Evolutionary conservation across 2,113 vertebrate genomes (phyloP).

Genomic region (Nibea albiflora): DNA sequence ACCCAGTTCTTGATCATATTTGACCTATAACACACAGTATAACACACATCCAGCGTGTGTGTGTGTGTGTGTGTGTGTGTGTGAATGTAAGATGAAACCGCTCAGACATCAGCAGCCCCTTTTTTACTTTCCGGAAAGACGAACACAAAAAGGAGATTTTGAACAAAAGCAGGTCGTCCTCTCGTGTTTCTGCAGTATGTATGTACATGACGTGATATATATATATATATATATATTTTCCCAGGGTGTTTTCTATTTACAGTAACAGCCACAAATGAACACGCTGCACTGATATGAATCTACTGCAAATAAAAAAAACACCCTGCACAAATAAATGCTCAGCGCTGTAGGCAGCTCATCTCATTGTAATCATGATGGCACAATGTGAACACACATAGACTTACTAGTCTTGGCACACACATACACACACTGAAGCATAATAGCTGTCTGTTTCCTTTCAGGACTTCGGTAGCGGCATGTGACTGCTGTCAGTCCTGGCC

Average conservation of each 20-base stretch:
- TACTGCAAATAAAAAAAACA: neutral
- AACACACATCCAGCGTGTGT: too few species aligned
- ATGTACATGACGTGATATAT: too few species aligned
- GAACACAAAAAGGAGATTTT: too few species aligned
- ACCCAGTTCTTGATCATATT: too few species aligned
- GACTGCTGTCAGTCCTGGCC: constrained; percentile 46
- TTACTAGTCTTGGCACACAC: neutral
- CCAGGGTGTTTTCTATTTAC: neutral
- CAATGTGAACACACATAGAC: too few species aligned
- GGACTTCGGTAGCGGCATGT: neutral
- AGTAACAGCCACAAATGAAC: neutral
- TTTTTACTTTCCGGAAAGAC: too few species aligned
- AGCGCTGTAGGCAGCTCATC: neutral
- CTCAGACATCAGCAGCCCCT: too few species aligned
- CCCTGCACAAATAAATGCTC: neutral
- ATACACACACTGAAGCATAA: neutral
- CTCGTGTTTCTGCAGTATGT: too few species aligned
- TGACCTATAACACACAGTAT: too few species aligned
- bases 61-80: too few species aligned
- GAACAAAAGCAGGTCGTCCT: too few species aligned
- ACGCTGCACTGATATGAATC: neutral
- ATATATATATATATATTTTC: neutral
- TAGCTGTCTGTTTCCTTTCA: neutral
- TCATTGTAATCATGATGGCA: neutral
- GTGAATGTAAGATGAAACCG: too few species aligned